A percentile compares a stretch with the other conserved stretches of the same genome.
Evolutionary conservation across 1,140 invertebrate species (phyloP).

Genomic region (Ips nitidus): DNA sequence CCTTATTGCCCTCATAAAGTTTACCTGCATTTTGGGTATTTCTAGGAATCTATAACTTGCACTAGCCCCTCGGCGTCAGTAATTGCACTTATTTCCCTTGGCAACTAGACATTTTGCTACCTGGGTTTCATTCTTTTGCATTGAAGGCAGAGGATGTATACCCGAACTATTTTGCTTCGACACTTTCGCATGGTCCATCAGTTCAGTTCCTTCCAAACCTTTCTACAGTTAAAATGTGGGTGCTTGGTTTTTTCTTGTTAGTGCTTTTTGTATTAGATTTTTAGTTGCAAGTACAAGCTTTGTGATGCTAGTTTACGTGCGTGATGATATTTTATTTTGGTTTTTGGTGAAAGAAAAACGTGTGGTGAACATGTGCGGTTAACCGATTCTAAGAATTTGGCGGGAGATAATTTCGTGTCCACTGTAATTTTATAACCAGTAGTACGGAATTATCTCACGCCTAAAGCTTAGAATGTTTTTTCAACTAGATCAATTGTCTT

Average conservation of each 20-base stretch:
- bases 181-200: background rate
- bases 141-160: background rate
- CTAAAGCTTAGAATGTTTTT: conserved; percentile 22
- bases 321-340: too few species aligned
- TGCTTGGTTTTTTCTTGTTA: too few species aligned
- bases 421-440: conserved; percentile 38
- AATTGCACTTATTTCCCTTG: conserved; percentile 19
- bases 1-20: background rate
- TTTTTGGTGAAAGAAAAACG: too few species aligned
- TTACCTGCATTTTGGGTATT: conserved; percentile 9
- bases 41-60: conserved; percentile 9
- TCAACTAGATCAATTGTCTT: background rate
- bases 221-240: background rate
- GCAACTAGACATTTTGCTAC: conserved; percentile 7
- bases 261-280: background rate
- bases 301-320: too few species aligned
- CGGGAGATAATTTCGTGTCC: conserved; percentile 37
- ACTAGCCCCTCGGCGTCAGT: background rate
- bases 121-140: conserved; percentile 19
- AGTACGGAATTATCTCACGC: conserved; percentile 45
- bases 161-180: background rate
- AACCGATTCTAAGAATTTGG: conserved; percentile 23
- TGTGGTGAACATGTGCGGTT: too few species aligned
- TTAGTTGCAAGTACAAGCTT: background rate
- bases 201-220: background rate